Evolutionary conservation across 92 coral and sea anemone genomes (phyloP).

Genomic region (Heteractis magnifica): DNA sequence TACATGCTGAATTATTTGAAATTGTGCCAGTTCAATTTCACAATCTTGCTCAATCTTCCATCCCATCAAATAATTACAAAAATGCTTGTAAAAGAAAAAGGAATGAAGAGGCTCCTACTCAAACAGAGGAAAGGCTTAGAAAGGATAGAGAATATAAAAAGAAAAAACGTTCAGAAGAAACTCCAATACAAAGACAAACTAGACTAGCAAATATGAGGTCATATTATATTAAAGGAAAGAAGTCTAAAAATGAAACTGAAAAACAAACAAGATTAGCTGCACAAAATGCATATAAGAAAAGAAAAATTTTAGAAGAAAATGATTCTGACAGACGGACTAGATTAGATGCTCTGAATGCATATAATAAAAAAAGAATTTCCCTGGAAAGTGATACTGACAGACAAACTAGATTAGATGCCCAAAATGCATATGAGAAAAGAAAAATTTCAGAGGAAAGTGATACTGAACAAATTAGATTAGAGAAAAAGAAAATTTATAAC

Average conservation of each 20-base stretch:
- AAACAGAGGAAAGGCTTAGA: constrained; percentile 42
- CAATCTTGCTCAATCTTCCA: constrained; percentile 21
- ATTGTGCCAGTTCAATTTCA: constrained; percentile 48
- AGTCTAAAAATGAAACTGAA: constrained; percentile 9
- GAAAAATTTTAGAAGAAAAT: constrained; percentile 38
- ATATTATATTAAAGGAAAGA: constrained; percentile 32
- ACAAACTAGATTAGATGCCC: constrained; percentile 19
- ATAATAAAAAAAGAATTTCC: constrained; percentile 27
- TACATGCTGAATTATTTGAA: constrained; percentile 51
- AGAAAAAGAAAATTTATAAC: background rate
- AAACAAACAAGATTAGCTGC: constrained; percentile 13
- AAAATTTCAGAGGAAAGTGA: too few relatives aligned
- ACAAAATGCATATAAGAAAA: constrained; percentile 4
- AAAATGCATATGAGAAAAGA: background rate
- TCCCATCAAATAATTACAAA: constrained; percentile 34
- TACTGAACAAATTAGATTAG: background rate
- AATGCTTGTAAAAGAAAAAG: constrained; percentile 25
- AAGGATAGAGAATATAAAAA: background rate
- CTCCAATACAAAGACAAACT: constrained; percentile 34
- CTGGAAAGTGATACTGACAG: constrained; percentile 26
- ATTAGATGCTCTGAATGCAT: constrained; percentile 36
- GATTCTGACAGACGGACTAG: constrained; percentile 53
- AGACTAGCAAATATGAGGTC: constrained; percentile 39
- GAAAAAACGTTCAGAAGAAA: constrained; percentile 36
- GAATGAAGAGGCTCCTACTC: constrained; percentile 26